Evolutionary conservation across 2,888 invertebrate genomes (phyloP).

Genomic region (Amphipoea oculea): DNA sequence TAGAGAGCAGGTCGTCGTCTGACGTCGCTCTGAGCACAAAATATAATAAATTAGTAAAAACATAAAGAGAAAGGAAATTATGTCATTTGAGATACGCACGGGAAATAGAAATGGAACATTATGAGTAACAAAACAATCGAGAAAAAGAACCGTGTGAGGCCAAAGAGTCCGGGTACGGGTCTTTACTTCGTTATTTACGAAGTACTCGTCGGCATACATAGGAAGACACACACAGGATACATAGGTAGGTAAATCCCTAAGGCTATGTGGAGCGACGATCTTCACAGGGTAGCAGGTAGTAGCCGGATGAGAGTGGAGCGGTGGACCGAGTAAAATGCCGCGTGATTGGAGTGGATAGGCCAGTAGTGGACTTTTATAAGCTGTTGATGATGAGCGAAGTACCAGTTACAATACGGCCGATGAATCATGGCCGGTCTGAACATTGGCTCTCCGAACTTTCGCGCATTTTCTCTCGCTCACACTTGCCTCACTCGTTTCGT

Average conservation of each 20-base stretch:
- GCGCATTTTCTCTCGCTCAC: neutral
- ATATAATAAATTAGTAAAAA: slow-evolving; percentile 1
- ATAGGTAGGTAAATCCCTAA: neutral
- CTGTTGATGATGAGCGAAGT: neutral
- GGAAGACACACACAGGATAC: neutral
- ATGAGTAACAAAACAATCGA: neutral
- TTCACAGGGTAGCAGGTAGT: neutral
- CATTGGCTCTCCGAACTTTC: neutral
- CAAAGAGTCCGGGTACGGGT: neutral
- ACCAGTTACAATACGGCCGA: neutral
- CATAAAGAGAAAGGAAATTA: neutral
- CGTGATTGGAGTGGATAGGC: neutral
- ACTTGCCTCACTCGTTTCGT: neutral
- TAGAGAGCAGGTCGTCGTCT: slow-evolving; percentile 96
- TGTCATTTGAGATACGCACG: too few species aligned
- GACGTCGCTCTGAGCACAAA: slow-evolving; percentile 92
- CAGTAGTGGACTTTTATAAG: neutral
- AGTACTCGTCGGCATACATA: neutral
- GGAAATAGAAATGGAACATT: neutral
- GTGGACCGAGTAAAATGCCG: neutral
- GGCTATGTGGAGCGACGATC: neutral
- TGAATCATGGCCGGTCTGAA: neutral
- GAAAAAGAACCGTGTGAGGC: neutral
- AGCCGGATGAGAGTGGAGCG: neutral
- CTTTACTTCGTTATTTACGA: neutral